Base-by-base conservation (phyloP, 2,888 invertebrate genomes). In the Papilio demoleus region DNA sequence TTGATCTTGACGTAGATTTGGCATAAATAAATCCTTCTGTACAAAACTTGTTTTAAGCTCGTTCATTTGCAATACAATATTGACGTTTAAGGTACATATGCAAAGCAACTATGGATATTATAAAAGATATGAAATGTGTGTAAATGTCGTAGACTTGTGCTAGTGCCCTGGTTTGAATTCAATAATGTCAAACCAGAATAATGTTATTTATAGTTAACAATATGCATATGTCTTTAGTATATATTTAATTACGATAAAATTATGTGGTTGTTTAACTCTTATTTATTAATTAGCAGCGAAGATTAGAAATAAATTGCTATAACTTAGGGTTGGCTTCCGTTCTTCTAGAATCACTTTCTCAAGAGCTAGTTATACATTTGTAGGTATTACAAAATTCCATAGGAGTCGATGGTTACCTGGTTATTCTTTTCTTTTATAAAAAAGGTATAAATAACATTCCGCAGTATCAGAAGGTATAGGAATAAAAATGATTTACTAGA, bases 1-100 rank as follows among this genome's bases (percentile, higher is more conserved):
- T 88, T 90, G 90, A 90, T 90, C 91, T 87, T 92, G 92, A 92
- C 92, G 91, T 83, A 89, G 88, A 88, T 92, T 81, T 74, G 71
- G 77, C 71, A 77, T 71, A 81, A 87, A 86, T 86, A 87, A 87
- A 88, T 90, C 88, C 87, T 87, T 86, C 79, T 80, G 74, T 70
- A 75, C 65, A 19, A 85, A 89, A 90, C 92, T 88, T 84, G 90
- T 92, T 89, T 70, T 62, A 62, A 71, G 67, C 58, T 47, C 71
- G 79, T 77, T 77, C 74, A 81, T 81, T 86, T 83, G 82, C 81
- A 82, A 70, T 78, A 79, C 76, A 76, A n/a, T 73, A 64, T 68
- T 61, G 64, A 72, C 70, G 40, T 68, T 66, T 72, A 60, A 67
- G 68, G 69, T 59, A 24, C 58, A 63, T 45, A 58, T 65, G 17